These are phyloP conservation scores for Tachysurus fulvidraco DNA, from an alignment of 2,113 vertebrate genomes.

Conservation along the genomic window DNA sequence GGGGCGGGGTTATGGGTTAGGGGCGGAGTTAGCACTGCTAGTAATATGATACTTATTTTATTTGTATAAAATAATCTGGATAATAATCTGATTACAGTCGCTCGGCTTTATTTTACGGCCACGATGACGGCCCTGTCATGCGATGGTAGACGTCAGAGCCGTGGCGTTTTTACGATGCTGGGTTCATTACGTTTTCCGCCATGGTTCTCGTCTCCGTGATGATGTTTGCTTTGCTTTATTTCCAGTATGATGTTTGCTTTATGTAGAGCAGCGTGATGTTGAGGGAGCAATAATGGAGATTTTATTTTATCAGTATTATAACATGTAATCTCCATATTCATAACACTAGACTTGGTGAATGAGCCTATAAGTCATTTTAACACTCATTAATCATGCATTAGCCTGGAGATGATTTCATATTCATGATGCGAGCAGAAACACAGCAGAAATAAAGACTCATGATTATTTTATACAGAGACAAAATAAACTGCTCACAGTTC, in stretches of 20 bases:
- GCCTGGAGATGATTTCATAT: background rate
- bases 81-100: too few relatives aligned
- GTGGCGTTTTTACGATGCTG: background rate
- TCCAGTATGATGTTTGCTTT: constrained; percentile 15
- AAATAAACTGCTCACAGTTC: background rate
- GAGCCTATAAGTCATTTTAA: background rate
- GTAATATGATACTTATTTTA: background rate
- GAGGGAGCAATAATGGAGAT: background rate
- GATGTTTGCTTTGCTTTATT: constrained; percentile 29
- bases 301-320: background rate
- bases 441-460: background rate
- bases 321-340: background rate
- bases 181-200: background rate
- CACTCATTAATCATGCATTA: constrained; percentile 13
- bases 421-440: background rate
- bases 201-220: background rate
- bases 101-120: too few relatives aligned
- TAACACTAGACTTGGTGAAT: background rate
- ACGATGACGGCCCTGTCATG: background rate
- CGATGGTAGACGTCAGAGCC: background rate
- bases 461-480: background rate
- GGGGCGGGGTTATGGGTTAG: background rate
- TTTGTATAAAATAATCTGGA: background rate
- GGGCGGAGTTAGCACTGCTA: background rate
- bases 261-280: constrained; percentile 1